phyloP scores from a whole-genome alignment of 2,888 invertebrate genomes.

The Noctua janthina region DNA sequence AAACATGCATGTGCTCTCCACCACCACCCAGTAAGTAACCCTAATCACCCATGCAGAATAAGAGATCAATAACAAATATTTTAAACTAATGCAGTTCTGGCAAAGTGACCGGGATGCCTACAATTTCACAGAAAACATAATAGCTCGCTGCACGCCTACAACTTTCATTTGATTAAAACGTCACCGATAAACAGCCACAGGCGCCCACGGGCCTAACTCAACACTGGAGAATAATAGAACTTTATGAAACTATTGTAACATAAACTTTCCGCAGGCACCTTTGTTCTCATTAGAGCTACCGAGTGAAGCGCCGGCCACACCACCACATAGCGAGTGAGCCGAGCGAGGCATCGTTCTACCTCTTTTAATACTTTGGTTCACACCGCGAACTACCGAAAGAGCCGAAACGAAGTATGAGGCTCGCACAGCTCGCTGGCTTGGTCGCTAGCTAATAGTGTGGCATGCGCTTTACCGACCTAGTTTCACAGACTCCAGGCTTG shows the following conservation, averaged over 20 bases:
- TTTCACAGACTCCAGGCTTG: constrained; percentile 25
- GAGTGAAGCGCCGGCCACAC: neutral
- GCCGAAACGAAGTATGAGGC: too few species aligned
- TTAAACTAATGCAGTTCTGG: neutral
- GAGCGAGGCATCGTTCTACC: too few species aligned
- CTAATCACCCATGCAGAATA: neutral
- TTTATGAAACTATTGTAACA: constrained; percentile 31
- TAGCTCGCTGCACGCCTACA: neutral
- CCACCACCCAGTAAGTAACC: neutral
- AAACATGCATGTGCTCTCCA: neutral
- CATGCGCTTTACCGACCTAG: constrained; percentile 22
- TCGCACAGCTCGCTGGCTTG: too few species aligned
- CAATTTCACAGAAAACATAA: neutral
- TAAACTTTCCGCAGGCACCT: constrained; percentile 33
- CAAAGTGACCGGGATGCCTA: neutral
- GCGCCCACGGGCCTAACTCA: constrained; percentile 10
- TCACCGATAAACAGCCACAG: constrained; percentile 7
- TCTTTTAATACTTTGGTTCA: too few species aligned
- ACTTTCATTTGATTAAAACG: constrained; percentile 10
- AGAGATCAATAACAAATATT: neutral
- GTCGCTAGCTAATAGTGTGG: too few species aligned
- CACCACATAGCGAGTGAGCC: too few species aligned
- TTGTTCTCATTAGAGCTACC: constrained; percentile 38
- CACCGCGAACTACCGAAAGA: too few species aligned
- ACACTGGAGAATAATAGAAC: constrained; percentile 25